Evolutionary conservation across 2,113 vertebrate genomes (phyloP).

Genomic region (Seriola dumerili): DNA sequence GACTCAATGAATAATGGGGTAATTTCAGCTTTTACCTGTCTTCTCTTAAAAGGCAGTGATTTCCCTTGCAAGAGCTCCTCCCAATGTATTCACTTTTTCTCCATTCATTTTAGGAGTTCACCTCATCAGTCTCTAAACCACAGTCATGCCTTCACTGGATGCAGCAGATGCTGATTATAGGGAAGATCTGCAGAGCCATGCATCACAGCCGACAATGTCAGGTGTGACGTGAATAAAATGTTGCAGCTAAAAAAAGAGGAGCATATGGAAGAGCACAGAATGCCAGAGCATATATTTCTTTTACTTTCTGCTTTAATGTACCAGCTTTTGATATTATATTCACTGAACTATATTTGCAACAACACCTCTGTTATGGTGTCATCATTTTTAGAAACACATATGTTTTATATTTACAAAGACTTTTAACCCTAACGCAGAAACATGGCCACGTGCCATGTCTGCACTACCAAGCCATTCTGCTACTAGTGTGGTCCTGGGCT

Average conservation of each 20-base stretch:
- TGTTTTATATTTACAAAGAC: too few species aligned
- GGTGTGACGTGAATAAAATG: constrained; percentile 30
- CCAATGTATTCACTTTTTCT: constrained; percentile 16
- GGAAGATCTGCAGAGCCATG: constrained; percentile 11
- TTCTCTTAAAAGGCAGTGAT: constrained; percentile 38
- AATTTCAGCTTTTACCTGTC: constrained; percentile 44
- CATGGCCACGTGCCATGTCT: too few species aligned
- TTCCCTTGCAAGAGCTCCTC: constrained; percentile 3
- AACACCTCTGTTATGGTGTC: not conserved
- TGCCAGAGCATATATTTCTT: not conserved
- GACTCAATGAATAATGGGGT: not conserved
- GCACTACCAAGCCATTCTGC: too few species aligned
- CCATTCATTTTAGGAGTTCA: constrained; percentile 26
- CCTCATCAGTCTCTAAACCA: constrained; percentile 21
- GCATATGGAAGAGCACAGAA: not conserved
- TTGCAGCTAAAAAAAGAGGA: not conserved
- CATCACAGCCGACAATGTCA: constrained; percentile 5
- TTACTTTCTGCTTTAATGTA: not conserved
- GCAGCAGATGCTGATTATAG: not conserved
- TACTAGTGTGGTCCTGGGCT: too few species aligned
- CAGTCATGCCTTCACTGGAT: constrained; percentile 14
- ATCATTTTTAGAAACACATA: not conserved
- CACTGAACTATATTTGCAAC: not conserved
- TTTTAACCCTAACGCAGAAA: too few species aligned
- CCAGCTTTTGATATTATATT: too few species aligned